Evolutionary conservation across 2,113 vertebrate species (phyloP).

Genomic region (Ploceus nigricollis): DNA sequence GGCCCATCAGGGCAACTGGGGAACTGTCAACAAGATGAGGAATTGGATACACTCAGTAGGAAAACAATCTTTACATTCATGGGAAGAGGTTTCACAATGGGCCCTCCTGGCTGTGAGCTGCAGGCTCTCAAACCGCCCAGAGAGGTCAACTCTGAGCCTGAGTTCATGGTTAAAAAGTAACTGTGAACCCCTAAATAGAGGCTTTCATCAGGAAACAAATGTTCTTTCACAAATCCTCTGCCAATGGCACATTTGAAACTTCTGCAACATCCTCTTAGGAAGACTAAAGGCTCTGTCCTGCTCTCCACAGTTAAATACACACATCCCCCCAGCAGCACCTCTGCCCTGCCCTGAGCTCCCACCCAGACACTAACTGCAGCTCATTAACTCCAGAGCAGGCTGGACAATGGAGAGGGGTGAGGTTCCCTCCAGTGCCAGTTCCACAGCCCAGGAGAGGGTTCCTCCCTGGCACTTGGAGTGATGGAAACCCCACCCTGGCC

Average conservation of each 20-base stretch:
- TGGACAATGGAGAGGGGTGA: background rate
- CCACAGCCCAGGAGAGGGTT: background rate
- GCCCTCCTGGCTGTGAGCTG: background rate
- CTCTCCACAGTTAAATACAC: background rate
- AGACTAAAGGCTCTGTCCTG: background rate
- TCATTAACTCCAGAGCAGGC: background rate
- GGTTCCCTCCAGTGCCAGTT: background rate
- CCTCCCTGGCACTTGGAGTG: background rate
- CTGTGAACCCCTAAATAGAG: background rate
- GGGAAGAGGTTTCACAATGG: background rate
- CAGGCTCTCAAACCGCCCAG: background rate
- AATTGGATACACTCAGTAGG: background rate
- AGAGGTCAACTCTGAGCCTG: background rate
- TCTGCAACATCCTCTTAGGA: background rate
- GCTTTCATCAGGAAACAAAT: slow-evolving; percentile 40
- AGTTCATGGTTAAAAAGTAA: background rate
- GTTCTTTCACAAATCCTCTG: slow-evolving; percentile 2
- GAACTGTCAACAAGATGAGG: background rate
- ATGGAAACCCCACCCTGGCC: background rate
- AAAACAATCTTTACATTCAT: slow-evolving; percentile 45
- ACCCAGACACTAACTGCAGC: background rate
- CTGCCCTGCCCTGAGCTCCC: background rate
- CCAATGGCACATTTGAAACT: background rate
- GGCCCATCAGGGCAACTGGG: background rate
- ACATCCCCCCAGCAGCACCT: background rate